Evolutionary conservation across 2,113 vertebrate species (phyloP).

Genomic region (Lepidothrix coronata): DNA sequence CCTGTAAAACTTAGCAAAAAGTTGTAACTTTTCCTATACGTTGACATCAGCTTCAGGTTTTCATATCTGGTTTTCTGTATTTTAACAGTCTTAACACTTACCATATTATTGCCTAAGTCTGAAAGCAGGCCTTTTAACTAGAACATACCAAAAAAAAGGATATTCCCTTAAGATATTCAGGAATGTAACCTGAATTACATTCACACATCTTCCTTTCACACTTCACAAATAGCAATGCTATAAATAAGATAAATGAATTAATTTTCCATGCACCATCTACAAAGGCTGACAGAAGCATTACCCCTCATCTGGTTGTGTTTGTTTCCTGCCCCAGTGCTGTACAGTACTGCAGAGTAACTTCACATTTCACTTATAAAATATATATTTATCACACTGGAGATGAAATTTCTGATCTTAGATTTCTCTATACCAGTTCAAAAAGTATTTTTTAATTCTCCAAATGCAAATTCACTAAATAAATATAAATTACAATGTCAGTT

Average conservation of each 20-base stretch:
- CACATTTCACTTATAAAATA: neutral
- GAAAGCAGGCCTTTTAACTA: neutral
- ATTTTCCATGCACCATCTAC: neutral
- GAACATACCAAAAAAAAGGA: accelerated
- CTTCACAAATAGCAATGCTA: neutral
- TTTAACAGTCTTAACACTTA: neutral
- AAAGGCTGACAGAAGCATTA: neutral
- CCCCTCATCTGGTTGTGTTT: neutral
- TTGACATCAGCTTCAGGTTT: neutral
- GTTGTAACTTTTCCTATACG: neutral
- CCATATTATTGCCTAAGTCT: neutral
- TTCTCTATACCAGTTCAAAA: neutral
- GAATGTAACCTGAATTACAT: neutral
- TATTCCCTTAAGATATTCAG: neutral
- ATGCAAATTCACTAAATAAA: neutral
- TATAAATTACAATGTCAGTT: neutral
- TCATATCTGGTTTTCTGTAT: neutral
- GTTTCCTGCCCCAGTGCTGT: neutral
- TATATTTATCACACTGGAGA: neutral
- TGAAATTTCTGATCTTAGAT: neutral
- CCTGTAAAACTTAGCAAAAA: neutral
- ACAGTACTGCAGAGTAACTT: neutral
- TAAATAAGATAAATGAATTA: neutral
- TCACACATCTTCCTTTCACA: neutral
- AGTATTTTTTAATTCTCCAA: neutral